Base-by-base conservation (phyloP, 2,113 vertebrate species). In the Campylomormyrus tamandua region DNA sequence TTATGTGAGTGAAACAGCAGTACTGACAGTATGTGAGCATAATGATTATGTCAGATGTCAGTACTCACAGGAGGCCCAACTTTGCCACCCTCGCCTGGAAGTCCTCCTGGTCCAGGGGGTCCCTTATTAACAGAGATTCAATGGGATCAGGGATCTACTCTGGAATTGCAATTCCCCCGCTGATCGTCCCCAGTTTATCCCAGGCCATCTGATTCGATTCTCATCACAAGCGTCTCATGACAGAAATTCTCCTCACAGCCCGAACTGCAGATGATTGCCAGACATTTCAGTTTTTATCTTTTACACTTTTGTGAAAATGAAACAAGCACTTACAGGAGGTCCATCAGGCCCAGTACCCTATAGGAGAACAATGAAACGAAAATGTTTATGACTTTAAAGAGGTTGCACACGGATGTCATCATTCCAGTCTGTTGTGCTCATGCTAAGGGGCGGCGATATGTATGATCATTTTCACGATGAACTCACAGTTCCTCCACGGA, bases 401-500 rank as follows among this genome's bases (percentile, higher is more conserved):
- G 13, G 39, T 77, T 45, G 15, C 10, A 77, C 58, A 80, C 35
- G n/a, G 31, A 87, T n/a, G 80, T 48, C 42, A 83, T 84, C 39
- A 84, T 84, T 5, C 19, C 45, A 84, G 21, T 1, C 9, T 48
- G 45, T 24, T 11, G 39, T 48, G 45, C 15, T 42, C 35, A 8
- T 39, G 10, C 70, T 35, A 13, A 17, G 5, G 31, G n/a, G 35
- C 10, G 15, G 42, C 45, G 19, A 46, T 45, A 11, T n/a, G 80
- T 83, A n/a, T 10, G 17, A 21, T 7, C 83, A 10, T 48, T 84
- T 45, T 84, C 19, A 48, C 1, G 3, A 42, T 86, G 86, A 90
- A 97, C 98, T 98, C 95, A 99, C 98, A 53, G 97, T 94, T 93
- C 95, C 91, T 93, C 98, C 98, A 92, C 96, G 97, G 91, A 96